Base-by-base conservation (phyloP, 2,113 vertebrate genomes). In the Oceanites oceanicus region DNA sequence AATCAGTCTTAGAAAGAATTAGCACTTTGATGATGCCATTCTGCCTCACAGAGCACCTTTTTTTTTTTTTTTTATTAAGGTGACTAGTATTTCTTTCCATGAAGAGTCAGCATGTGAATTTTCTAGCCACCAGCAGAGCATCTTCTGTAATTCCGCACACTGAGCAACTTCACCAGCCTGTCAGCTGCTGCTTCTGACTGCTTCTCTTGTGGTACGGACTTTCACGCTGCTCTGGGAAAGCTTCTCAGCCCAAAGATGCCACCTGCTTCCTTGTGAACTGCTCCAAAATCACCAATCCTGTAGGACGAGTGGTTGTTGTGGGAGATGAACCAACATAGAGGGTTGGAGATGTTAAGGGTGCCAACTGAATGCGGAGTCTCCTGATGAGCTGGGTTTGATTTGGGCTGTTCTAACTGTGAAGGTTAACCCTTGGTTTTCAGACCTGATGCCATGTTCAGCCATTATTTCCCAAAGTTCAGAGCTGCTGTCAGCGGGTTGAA, bases 1-100 rank as follows among this genome's bases (percentile, higher is more conserved):
- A 83, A 90, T 91, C 77, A 94, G 63, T 47, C 67, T 87, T n/a
- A 88, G 65, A 75, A 88, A 78, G 76, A 93, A 81, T 94, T 86
- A 96, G 55, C 52, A 65, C 85, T 90, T 90, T 81, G 50, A 68
- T 76, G 34, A 86, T 73, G 63, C 27, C 22, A 72, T 86, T 92
- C 49, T 94, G 49, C 53, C 47, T 82, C 74, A 40, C 10, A 59
- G 34, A 91, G 18, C 11, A 70, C 15, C 4, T 45, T 61, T 65
- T 62, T 23, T 62, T 65, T 62, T 23, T 62, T 45, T 45, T 67
- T 62, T 55, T 15, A 26, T 42, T 76, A 61, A 72, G 47, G 42
- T 74, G 38, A 50, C 52, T 49, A 23, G n/a, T 30, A 81, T 79
- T 92, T 86, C 77, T 94, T 95, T 70, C 49, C 53, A 44, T 63